Base-by-base conservation (phyloP, 2,113 vertebrate genomes). In the Nothoprocta perdicaria region DNA sequence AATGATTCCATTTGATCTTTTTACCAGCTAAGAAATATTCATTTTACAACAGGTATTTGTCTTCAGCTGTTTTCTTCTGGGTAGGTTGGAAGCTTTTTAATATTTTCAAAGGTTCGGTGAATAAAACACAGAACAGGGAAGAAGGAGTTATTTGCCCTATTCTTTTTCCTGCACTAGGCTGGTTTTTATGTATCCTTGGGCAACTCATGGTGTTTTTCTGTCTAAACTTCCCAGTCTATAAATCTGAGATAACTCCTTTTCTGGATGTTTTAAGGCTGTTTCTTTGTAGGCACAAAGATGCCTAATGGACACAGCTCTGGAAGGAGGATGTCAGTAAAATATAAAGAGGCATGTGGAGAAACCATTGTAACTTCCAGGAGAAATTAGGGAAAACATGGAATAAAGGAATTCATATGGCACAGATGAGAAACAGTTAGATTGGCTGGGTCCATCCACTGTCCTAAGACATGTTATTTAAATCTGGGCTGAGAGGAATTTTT, bases 1-100 rank as follows among this genome's bases (percentile, higher is more conserved):
- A 90, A 91, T 52, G 0, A 79, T 38, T 68, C 55, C 8, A 35
- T 72, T 80, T 90, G 13, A 81, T 81, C 83, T 61, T 86, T 88
- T 52, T 24, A 53, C 41, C 58, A 41, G 18, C 24, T 55, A 67
- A 84, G 61, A 88, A 78, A 62, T 71, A 84, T 1, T 74, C 19
- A 50, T 72, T 85, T 85, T 76, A 80, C n/a, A 63, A 73, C 33
- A 67, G 67, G 74, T 74, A 38, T 91, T 80, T 92, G 72, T 85
- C 65, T 65, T 60, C 1, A 6, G 53, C 52, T 60, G 5, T 68
- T 88, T 91, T 90, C 88, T 86, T 84, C 69, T 48, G 35, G 53
- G 26, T 62, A 78, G 53, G 46, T 52, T 71, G 74, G 52, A 83
- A 86, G 22, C 29, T 63, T 67, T 85, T 43, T 52, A 8, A 7